phyloP scores from a whole-genome alignment of 2,113 vertebrate species.

The Mustelus asterias region DNA sequence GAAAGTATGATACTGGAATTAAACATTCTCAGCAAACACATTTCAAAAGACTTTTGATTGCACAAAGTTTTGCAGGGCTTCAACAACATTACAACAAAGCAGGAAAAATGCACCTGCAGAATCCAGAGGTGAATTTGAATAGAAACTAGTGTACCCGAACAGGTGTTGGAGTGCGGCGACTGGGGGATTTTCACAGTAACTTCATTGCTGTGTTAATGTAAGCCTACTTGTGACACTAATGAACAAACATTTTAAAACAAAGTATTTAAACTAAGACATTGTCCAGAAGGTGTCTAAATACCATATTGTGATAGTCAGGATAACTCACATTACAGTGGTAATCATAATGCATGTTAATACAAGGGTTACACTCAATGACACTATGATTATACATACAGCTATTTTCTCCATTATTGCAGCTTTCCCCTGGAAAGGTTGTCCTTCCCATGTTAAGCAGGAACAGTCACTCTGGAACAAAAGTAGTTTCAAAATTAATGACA shows the following conservation, averaged over 20 bases:
- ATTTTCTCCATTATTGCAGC: constrained; percentile 53
- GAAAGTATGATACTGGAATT: background rate
- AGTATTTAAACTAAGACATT: background rate
- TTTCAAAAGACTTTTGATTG: background rate
- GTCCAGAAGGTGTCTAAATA: background rate
- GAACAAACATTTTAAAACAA: too few species aligned
- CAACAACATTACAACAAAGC: background rate
- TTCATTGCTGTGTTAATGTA: too few species aligned
- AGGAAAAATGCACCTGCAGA: background rate
- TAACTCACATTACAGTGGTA: background rate
- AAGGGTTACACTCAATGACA: background rate
- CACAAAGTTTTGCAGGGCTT: background rate
- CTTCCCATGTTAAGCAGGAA: constrained; percentile 63
- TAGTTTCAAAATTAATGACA: background rate
- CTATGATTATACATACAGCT: constrained; percentile 46
- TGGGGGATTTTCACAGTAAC: too few species aligned
- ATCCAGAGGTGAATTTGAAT: background rate
- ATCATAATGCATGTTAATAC: background rate
- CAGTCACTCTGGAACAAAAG: constrained; percentile 44
- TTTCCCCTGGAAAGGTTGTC: constrained; percentile 55
- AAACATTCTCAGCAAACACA: background rate
- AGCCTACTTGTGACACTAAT: too few species aligned
- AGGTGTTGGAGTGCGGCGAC: background rate
- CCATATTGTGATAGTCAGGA: background rate
- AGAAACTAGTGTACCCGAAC: background rate